Conservation (phyloP, 2,888 invertebrate species). For the Agrenia bidenticulata region DNA sequence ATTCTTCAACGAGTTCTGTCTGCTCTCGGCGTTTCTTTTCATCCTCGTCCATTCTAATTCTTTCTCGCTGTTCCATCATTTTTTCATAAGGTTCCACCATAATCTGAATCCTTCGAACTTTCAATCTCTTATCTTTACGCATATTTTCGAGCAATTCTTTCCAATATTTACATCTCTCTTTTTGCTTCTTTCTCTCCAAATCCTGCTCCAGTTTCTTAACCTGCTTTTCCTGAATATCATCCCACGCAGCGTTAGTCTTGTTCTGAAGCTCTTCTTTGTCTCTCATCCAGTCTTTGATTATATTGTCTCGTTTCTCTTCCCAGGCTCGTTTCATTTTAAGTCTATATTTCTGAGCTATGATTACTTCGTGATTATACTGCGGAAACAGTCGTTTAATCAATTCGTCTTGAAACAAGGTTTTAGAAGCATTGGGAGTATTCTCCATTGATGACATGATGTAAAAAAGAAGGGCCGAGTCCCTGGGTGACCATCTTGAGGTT, state of each 20-base stretch:
- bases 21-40: constrained; percentile 18
- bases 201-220: constrained; percentile 24
- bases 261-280: constrained; percentile 42
- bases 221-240: constrained; percentile 19
- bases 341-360: constrained; percentile 44
- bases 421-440: constrained; percentile 17
- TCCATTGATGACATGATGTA: constrained; percentile 27
- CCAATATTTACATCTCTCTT: constrained; percentile 44
- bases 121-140: constrained; percentile 34
- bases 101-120: constrained; percentile 30
- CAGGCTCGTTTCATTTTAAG: constrained; percentile 43
- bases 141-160: constrained; percentile 34
- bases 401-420: constrained; percentile 26
- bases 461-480: constrained; percentile 34
- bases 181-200: constrained; percentile 34
- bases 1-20: constrained; percentile 28
- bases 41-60: constrained; percentile 22
- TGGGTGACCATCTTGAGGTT: constrained; percentile 24
- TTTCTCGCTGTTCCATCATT: constrained; percentile 20
- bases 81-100: constrained; percentile 41
- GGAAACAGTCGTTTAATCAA: constrained; percentile 42
- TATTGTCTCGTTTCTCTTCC: constrained; percentile 43
- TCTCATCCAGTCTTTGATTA: constrained; percentile 45
- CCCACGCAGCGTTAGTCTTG: constrained; percentile 5
- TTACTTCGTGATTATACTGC: constrained; percentile 28